phyloP scores from a whole-genome alignment of 1,140 invertebrate species.

The Rhyzopertha dominica region DNA sequence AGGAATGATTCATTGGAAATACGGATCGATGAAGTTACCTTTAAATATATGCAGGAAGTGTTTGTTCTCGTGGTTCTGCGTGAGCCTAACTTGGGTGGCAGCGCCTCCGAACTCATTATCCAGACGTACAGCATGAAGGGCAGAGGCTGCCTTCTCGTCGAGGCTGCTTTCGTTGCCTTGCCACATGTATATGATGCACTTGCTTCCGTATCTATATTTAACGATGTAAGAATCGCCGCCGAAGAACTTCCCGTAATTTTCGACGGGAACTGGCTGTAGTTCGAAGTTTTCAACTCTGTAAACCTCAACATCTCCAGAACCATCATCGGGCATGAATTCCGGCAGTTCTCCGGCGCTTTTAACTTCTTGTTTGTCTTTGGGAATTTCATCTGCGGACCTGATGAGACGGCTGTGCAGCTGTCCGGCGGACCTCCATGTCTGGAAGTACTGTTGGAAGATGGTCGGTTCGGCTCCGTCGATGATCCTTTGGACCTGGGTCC shows the following conservation, averaged over 20 bases:
- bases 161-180: constrained; percentile 55
- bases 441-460: constrained; percentile 74
- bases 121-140: constrained; percentile 57
- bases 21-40: constrained; percentile 52
- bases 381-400: constrained; percentile 40
- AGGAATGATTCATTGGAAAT: constrained; percentile 36
- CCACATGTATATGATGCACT: constrained; percentile 71
- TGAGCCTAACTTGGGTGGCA: constrained; percentile 62
- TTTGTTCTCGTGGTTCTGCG: constrained; percentile 66
- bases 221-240: constrained; percentile 76
- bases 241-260: constrained; percentile 62
- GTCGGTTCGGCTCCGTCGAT: constrained; percentile 69
- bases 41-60: constrained; percentile 76
- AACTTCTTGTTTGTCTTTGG: constrained; percentile 18
- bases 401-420: constrained; percentile 55
- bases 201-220: constrained; percentile 59
- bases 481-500: constrained; percentile 68
- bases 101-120: constrained; percentile 56
- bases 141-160: constrained; percentile 60
- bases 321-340: constrained; percentile 71
- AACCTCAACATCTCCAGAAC: constrained; percentile 52
- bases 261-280: constrained; percentile 52
- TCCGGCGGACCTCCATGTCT: constrained; percentile 62
- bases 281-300: constrained; percentile 54
- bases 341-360: constrained; percentile 52